phyloP scores from a whole-genome alignment of 2,113 vertebrate species.

The Microcebus murinus region DNA sequence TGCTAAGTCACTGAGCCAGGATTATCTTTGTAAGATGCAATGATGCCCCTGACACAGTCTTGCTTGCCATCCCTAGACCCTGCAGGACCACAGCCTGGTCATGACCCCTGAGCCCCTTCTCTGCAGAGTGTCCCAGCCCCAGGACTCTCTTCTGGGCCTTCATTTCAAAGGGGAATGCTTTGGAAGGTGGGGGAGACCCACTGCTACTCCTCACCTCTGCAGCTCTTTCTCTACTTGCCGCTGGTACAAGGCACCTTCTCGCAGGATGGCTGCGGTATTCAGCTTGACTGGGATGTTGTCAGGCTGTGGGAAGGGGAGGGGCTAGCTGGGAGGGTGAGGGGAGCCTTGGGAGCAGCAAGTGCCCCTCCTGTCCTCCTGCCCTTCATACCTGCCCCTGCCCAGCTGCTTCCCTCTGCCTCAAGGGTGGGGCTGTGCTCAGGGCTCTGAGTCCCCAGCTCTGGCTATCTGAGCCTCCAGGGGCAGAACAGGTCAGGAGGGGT shows the following conservation, averaged over 20 bases:
- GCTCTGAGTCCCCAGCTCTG: too few relatives aligned
- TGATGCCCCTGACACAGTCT: neutral
- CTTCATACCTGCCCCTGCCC: neutral
- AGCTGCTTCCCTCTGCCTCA: neutral
- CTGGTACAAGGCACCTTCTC: slow-evolving; percentile 90
- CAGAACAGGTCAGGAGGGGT: neutral
- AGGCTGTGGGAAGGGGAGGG: slow-evolving; percentile 79
- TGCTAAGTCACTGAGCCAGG: neutral
- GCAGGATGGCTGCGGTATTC: slow-evolving; percentile 92
- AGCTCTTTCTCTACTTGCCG: slow-evolving; percentile 90
- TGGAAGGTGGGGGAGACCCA: neutral
- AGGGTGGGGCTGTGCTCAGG: rapidly evolving
- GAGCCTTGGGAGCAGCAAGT: neutral
- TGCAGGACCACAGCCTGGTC: neutral
- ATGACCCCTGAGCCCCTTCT: neutral
- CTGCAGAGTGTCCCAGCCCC: neutral
- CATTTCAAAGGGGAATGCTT: neutral
- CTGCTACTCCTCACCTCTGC: slow-evolving; percentile 84
- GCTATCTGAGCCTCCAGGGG: too few relatives aligned
- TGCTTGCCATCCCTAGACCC: rapidly evolving
- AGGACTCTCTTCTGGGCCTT: neutral
- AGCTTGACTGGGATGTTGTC: slow-evolving; percentile 88
- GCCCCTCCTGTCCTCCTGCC: neutral
- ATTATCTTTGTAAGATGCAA: neutral
- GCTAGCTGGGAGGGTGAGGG: rapidly evolving